Percentiles rank a stretch among this genome's conserved stretches.
phyloP scores from a whole-genome alignment of 2,113 vertebrate species.

The Phylloscopus trochilus region DNA sequence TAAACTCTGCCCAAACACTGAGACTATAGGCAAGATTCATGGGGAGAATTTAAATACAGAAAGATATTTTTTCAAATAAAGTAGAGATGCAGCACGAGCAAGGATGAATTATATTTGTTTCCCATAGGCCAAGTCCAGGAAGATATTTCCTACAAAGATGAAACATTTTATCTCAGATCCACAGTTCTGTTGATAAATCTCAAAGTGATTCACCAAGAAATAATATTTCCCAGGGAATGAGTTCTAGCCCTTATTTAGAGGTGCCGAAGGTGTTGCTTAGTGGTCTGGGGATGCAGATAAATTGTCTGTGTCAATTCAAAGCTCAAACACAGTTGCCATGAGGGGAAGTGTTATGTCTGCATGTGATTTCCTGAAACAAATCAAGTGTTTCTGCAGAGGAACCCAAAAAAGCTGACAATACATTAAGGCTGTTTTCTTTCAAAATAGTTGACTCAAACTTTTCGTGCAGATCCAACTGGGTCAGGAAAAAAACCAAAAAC shows the following conservation, averaged over 20 bases:
- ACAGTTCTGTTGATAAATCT: not conserved
- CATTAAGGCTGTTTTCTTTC: not conserved
- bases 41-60: not conserved
- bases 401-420: not conserved
- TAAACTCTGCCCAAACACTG: not conserved
- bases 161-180: not conserved
- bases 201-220: not conserved
- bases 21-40: not conserved
- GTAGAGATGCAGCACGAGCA: not conserved
- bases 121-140: not conserved
- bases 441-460: not conserved
- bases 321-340: not conserved
- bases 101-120: not conserved
- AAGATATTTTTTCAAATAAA: not conserved
- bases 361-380: constrained; percentile 34
- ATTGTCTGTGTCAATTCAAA: not conserved
- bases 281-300: not conserved
- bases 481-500: not conserved
- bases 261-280: not conserved
- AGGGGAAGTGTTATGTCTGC: not conserved
- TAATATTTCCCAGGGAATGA: not conserved
- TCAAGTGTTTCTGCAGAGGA: not conserved
- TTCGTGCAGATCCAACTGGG: not conserved
- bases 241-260: not conserved
- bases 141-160: not conserved